These are phyloP conservation scores for Archocentrus centrarchus DNA, from an alignment of 2,113 vertebrate genomes.

Conservation along the genomic window DNA sequence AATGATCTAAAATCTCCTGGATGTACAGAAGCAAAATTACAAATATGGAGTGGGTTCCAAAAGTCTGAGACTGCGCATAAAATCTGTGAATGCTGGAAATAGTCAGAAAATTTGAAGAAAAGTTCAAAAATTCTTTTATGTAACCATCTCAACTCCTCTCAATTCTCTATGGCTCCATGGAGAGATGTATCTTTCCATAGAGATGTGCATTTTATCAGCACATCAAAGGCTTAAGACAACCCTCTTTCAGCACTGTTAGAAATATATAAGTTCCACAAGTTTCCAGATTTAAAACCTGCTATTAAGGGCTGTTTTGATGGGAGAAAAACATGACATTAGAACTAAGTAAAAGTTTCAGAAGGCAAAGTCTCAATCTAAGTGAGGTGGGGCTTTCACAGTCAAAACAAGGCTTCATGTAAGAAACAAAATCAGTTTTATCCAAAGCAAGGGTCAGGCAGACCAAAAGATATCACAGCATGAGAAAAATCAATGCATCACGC, in stretches of 20 bases:
- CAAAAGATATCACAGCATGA: neutral
- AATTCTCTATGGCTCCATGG: too few species aligned
- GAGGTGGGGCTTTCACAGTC: neutral
- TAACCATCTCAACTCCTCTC: neutral
- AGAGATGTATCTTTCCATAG: too few species aligned
- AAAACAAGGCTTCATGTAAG: neutral
- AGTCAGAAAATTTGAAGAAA: rapidly evolving
- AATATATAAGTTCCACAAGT: neutral
- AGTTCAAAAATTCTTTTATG: neutral
- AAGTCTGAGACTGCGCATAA: neutral
- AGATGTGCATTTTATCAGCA: neutral
- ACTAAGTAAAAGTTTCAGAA: neutral
- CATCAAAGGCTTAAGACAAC: neutral
- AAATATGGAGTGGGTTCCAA: rapidly evolving
- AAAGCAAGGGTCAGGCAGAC: neutral
- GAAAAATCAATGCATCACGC: neutral
- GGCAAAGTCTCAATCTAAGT: neutral
- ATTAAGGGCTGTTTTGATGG: neutral
- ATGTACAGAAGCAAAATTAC: neutral
- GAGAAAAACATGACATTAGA: neutral
- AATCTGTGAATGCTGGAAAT: neutral
- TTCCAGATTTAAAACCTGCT: neutral
- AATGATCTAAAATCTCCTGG: neutral
- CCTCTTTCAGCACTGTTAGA: neutral
- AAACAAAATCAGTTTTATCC: neutral